Conservation (phyloP, 2,113 vertebrate genomes). For the Perca flavescens region DNA sequence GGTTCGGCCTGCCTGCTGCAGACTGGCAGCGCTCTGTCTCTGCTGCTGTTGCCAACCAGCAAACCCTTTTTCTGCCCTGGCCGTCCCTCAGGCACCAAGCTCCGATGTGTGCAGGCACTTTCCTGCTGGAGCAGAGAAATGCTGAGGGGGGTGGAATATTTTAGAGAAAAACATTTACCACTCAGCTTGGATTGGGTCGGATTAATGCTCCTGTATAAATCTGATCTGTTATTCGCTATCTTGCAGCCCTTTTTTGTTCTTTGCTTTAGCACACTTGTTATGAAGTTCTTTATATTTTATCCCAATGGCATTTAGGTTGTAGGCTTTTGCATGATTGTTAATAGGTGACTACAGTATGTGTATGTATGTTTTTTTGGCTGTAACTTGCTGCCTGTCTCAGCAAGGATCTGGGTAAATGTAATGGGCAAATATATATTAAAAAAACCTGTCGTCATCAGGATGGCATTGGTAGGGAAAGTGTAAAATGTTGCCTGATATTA, state of each 20-base stretch:
- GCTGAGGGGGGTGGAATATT: slow-evolving; percentile 37
- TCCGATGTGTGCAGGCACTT: slow-evolving; percentile 43
- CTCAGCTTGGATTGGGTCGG: slow-evolving; percentile 19
- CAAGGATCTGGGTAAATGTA: background rate
- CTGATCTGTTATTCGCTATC: background rate
- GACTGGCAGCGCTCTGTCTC: slow-evolving; percentile 43
- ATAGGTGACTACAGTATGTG: background rate
- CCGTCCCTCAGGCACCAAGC: slow-evolving; percentile 61
- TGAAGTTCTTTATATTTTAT: background rate
- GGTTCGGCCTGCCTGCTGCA: slow-evolving; percentile 47
- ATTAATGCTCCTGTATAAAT: slow-evolving; percentile 13
- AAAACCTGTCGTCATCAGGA: no score
- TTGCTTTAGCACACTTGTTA: background rate
- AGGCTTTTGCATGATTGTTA: background rate
- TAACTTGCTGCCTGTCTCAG: no score
- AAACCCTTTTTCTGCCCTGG: slow-evolving; percentile 37
- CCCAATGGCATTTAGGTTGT: background rate
- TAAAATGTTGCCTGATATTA: background rate
- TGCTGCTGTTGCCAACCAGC: slow-evolving; percentile 56
- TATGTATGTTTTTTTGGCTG: background rate
- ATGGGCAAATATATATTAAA: background rate
- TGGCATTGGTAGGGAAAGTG: background rate
- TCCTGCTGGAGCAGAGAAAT: slow-evolving; percentile 35
- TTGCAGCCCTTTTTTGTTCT: background rate
- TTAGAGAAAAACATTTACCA: slow-evolving; percentile 31